Conservation (phyloP, 2,888 invertebrate species). For the Platycnemis pennipes region DNA sequence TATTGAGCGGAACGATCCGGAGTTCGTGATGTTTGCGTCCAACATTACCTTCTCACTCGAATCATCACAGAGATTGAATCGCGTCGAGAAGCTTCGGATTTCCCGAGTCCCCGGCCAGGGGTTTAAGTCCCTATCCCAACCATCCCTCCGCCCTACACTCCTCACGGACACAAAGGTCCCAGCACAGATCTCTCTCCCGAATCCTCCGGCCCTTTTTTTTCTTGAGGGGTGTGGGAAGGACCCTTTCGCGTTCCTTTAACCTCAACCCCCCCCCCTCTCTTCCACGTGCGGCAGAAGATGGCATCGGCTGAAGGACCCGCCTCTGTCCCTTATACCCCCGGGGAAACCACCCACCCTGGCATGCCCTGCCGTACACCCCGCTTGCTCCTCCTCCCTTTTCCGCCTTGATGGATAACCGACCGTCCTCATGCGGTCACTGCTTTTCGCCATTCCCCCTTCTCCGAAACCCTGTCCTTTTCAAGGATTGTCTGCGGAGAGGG, state of each 20-base stretch:
- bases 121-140: background rate
- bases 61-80: background rate
- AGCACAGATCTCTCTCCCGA: background rate
- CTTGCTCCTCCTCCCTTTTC: background rate
- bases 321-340: background rate
- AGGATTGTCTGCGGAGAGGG: constrained; percentile 36
- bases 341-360: background rate
- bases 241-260: too few relatives aligned
- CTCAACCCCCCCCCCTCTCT: too few relatives aligned
- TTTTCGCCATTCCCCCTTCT: background rate
- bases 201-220: background rate
- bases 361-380: background rate
- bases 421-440: constrained; percentile 61
- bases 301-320: background rate
- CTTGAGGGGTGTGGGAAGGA: too few relatives aligned
- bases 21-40: too few relatives aligned
- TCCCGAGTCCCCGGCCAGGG: background rate
- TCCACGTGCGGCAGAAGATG: background rate
- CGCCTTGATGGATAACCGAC: constrained; percentile 58
- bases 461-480: background rate
- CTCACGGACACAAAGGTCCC: background rate
- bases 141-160: background rate
- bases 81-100: background rate
- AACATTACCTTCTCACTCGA: too few relatives aligned
- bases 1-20: too few relatives aligned